These are phyloP conservation scores for Cremastinae sp. DNA, from an alignment of 2,888 invertebrate genomes.

Conservation along the genomic window DNA sequence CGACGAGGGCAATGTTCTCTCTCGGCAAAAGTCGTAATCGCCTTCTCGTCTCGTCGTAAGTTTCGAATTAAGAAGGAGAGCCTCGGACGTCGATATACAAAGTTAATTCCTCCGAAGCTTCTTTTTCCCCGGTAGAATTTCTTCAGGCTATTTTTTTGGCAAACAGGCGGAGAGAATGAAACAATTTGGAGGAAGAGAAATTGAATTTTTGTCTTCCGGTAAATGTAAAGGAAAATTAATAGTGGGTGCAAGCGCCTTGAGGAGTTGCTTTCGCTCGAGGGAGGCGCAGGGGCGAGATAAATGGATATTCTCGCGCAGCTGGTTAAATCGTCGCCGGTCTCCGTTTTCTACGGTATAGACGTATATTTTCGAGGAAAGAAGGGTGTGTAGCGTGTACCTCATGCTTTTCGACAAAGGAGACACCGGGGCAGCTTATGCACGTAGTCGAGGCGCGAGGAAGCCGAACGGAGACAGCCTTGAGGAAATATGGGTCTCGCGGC, in stretches of 20 bases:
- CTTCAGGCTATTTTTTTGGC: too few relatives aligned
- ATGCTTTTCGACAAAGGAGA: slow-evolving; percentile 38
- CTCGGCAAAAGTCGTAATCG: slow-evolving; percentile 51
- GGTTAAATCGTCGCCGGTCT: slow-evolving; percentile 41
- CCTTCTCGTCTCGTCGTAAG: slow-evolving; percentile 26
- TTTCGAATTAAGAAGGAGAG: slow-evolving; percentile 5
- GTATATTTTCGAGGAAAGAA: slow-evolving; percentile 34
- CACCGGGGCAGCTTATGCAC: not conserved
- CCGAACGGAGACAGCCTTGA: slow-evolving; percentile 68
- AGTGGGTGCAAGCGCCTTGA: not conserved
- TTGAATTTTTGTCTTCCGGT: too few relatives aligned
- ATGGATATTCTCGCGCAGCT: slow-evolving; percentile 40
- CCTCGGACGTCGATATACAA: too few relatives aligned
- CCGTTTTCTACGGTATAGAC: too few relatives aligned
- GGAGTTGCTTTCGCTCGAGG: slow-evolving; percentile 17
- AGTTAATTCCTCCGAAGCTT: not conserved
- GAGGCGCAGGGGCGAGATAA: slow-evolving; percentile 45
- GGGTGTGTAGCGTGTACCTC: slow-evolving; percentile 23
- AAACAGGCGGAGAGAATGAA: too few relatives aligned
- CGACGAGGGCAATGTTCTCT: slow-evolving; percentile 48
- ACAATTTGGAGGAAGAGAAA: too few relatives aligned
- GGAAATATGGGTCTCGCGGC: slow-evolving; percentile 76
- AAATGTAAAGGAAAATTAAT: not conserved
- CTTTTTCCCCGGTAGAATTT: not conserved
- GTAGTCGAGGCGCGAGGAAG: slow-evolving; percentile 34